Evolutionary conservation across 2,797 vertebrate genomes (phyloP).

Genomic region (Tapera naevia): DNA sequence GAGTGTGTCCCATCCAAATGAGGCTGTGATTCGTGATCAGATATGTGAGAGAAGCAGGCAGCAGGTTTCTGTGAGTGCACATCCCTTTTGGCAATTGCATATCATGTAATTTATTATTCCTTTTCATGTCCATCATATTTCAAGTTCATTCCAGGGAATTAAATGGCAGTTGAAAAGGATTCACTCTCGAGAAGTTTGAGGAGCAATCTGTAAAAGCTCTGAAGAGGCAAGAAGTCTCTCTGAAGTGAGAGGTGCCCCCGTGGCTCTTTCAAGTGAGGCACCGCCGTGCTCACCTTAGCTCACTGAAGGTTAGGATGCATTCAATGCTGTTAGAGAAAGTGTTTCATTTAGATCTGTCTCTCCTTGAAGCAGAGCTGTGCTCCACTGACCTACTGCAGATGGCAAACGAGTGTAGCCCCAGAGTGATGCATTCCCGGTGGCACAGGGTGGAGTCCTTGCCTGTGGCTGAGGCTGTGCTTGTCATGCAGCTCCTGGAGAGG

Average conservation of each 20-base stretch:
- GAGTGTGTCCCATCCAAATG: not conserved
- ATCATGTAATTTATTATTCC: not conserved
- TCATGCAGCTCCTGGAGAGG: not conserved
- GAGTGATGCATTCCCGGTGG: accelerated
- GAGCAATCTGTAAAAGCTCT: not conserved
- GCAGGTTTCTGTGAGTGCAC: not conserved
- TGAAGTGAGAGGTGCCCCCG: not conserved
- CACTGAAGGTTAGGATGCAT: not conserved
- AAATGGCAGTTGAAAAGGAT: not conserved
- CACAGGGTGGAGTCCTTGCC: not conserved
- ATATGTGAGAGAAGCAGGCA: not conserved
- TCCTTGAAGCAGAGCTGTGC: not conserved
- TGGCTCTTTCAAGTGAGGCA: not conserved
- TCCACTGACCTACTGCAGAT: not conserved
- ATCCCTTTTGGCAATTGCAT: not conserved
- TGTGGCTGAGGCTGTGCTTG: accelerated
- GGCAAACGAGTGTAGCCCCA: not conserved
- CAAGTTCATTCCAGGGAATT: not conserved
- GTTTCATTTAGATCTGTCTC: not conserved
- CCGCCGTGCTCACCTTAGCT: accelerated
- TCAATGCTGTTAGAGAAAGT: not conserved
- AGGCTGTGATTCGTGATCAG: not conserved
- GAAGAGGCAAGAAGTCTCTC: not conserved
- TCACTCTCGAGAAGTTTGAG: not conserved
- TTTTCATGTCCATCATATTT: not conserved